A percentile compares a stretch with the other conserved stretches of the same genome.
Evolutionary conservation across 1,140 invertebrate genomes (phyloP).

Genomic region (Neodiprion lecontei): DNA sequence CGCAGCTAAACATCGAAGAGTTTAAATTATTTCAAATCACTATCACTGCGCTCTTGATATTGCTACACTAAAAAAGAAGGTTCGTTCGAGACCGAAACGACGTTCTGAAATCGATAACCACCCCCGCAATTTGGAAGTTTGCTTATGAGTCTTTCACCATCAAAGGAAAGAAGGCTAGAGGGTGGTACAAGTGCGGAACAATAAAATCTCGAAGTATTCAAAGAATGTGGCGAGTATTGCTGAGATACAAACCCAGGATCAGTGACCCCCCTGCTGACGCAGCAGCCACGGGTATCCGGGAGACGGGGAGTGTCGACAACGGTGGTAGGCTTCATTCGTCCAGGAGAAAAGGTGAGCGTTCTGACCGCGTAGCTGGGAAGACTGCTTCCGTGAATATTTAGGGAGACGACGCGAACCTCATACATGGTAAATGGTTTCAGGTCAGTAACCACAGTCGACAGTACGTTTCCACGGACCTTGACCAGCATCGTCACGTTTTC

Average conservation of each 20-base stretch:
- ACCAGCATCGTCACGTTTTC: slow-evolving; percentile 20
- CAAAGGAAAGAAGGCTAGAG: neutral
- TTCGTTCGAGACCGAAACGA: no score
- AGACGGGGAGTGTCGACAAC: slow-evolving; percentile 65
- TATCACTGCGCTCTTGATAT: no score
- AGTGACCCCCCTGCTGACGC: slow-evolving; percentile 73
- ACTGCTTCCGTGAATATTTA: slow-evolving; percentile 77
- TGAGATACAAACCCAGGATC: slow-evolving; percentile 60
- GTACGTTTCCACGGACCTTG: slow-evolving; percentile 65
- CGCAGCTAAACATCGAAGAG: slow-evolving; percentile 59
- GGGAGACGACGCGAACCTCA: slow-evolving; percentile 74
- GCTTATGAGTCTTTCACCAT: neutral
- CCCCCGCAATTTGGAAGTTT: no score
- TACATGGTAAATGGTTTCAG: slow-evolving; percentile 81
- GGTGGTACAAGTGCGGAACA: neutral
- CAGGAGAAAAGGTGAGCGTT: slow-evolving; percentile 70
- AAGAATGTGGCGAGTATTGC: slow-evolving; percentile 36
- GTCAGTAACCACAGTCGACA: slow-evolving; percentile 66
- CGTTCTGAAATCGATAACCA: no score
- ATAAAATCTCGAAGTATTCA: slow-evolving; percentile 11
- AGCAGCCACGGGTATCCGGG: slow-evolving; percentile 78
- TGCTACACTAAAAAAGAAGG: no score
- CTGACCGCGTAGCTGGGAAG: slow-evolving; percentile 75
- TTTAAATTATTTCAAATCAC: neutral
- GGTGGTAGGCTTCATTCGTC: slow-evolving; percentile 63